Evolutionary conservation across 2,797 vertebrate species (phyloP).

Genomic region (Zenarchopterus dispar): DNA sequence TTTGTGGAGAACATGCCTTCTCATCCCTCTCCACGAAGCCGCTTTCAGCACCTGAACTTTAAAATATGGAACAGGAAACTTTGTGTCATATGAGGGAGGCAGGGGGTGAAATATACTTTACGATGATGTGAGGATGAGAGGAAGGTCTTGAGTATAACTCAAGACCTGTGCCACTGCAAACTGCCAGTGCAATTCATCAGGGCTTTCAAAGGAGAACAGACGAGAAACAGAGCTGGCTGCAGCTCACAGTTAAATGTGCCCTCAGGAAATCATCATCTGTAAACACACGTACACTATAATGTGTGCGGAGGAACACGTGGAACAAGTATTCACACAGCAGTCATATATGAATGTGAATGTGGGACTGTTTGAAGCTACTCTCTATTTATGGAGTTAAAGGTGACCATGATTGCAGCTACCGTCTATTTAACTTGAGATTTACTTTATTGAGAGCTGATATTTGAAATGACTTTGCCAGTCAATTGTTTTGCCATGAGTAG

Average conservation of each 20-base stretch:
- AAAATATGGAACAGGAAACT: conserved; percentile 71
- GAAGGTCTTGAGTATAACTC: conserved; percentile 70
- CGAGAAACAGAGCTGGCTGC: conserved; percentile 57
- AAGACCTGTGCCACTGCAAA: conserved; percentile 56
- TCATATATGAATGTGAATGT: no score
- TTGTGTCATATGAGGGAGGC: conserved; percentile 49
- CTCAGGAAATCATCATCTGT: conserved; percentile 40
- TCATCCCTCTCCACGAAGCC: conserved; percentile 45
- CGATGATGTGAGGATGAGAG: conserved; percentile 54
- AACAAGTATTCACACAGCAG: not conserved
- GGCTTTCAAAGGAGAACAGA: conserved; percentile 57
- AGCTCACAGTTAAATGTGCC: conserved; percentile 43
- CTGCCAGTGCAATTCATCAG: conserved; percentile 58
- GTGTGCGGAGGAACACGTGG: conserved; percentile 23
- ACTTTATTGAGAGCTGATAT: no score
- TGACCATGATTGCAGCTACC: no score
- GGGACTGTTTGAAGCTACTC: no score
- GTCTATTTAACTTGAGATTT: no score
- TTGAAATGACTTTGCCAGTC: no score
- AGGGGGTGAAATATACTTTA: conserved; percentile 54
- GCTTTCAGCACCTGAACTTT: conserved; percentile 75
- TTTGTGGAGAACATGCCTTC: conserved; percentile 56
- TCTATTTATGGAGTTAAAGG: no score
- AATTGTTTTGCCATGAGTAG: no score
- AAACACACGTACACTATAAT: conserved; percentile 18